Base-by-base conservation (phyloP, 2,888 invertebrate species). In the Erebia ligea region DNA sequence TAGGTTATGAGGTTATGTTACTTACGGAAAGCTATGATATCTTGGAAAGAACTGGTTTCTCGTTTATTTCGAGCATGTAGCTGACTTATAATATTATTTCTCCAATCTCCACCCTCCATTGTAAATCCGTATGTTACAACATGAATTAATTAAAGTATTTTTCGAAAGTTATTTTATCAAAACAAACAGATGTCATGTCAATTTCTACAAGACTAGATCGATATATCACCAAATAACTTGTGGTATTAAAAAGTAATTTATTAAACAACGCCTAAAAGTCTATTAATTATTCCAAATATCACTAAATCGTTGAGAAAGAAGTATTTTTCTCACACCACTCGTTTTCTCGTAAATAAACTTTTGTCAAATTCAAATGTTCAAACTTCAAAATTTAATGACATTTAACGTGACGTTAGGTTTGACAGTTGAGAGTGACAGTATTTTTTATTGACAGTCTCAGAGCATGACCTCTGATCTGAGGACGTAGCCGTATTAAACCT, bases 21-120 rank as follows among this genome's bases (percentile, higher is more conserved):
- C 97, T 95, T 95, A 98, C 97, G 97, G 89, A 97, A 96, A 77
- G 95, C 89, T 80, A 98, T 96, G 75, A 98, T 94, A 83, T 97
- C 97, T 79, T 96, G 95, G 87, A 97, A 98, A 80, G 96, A 95
- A 73, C 94, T 89, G 25, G 96, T 95, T 92, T 98, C 96, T 74
- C 94, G 94, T 87, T 95, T 96, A 88, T 98, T 97, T 82, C 98
- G 94, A 73, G 95, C 94, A 73, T 96, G 95, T 73, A 98, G 86
- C 83, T 96, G 95, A 80, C 90, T 92, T 79, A 97, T 91, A 82
- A 98, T 95, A 81, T 92, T 94, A 80, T 94, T 95, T 84, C 96
- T 95, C 97, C 97, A 97, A 73, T 90, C 87, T 71, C 88, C 85
- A 79, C 88, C 85, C 85, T 92, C 92, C 93, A 93, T 93, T 84